These are phyloP conservation scores for Ephydatia muelleri DNA, from an alignment of 37 sponge, comb jelly and placozoan genomes.

Conservation along the genomic window DNA sequence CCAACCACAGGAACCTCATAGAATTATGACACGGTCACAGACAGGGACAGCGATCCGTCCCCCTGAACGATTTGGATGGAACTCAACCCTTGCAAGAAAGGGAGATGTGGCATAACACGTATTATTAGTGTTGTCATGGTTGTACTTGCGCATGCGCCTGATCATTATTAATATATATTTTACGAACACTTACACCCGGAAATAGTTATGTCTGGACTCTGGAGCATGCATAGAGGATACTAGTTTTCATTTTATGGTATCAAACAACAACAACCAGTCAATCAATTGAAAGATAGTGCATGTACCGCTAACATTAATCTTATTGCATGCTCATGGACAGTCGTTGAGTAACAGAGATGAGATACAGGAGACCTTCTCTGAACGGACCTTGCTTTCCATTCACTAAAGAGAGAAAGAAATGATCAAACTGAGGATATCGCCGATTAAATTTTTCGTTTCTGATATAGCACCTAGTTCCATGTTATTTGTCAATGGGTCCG, in stretches of 20 bases:
- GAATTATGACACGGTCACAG: constrained; percentile 5
- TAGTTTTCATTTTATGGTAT: too few relatives aligned
- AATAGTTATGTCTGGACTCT: too few relatives aligned
- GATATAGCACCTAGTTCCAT: too few relatives aligned
- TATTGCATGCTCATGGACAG: too few relatives aligned
- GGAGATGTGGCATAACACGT: constrained; percentile 6
- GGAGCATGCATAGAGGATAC: too few relatives aligned
- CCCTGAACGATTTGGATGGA: constrained; percentile 5
- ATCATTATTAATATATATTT: not conserved
- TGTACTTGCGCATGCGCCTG: constrained; percentile 21
- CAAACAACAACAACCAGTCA: too few relatives aligned
- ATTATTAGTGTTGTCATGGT: not conserved
- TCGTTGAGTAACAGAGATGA: not conserved
- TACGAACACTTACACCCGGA: constrained; percentile 6
- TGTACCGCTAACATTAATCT: too few relatives aligned
- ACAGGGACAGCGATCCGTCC: constrained; percentile 19
- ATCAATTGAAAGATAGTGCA: too few relatives aligned
- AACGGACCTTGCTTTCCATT: not conserved
- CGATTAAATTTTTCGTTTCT: too few relatives aligned
- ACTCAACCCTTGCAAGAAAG: not conserved
- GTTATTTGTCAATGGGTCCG: too few relatives aligned
- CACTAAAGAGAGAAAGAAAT: constrained; percentile 1
- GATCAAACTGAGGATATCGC: not conserved
- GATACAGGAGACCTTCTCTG: not conserved
- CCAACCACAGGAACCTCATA: not conserved